Evolutionary conservation across 2,797 vertebrate species (phyloP).

Genomic region (Bradypodion pumilum): DNA sequence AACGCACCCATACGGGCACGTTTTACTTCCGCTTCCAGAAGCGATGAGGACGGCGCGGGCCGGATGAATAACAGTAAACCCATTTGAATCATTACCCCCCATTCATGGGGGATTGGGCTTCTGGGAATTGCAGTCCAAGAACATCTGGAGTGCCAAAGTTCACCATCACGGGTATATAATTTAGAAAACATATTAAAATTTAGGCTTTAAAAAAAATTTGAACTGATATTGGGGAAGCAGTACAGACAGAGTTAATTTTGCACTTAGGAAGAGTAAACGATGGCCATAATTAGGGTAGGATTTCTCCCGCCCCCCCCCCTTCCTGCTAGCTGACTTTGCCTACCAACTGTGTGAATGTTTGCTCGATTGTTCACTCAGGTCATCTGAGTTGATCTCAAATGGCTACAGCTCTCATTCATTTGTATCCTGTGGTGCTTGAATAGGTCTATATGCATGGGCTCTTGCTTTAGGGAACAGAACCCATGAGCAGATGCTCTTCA

Average conservation of each 20-base stretch:
- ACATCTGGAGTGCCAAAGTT: too few species aligned
- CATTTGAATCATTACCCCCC: too few species aligned
- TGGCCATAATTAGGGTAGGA: background rate
- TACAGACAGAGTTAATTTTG: background rate
- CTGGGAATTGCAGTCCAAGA: too few species aligned
- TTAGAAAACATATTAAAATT: too few species aligned
- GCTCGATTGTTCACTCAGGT: background rate
- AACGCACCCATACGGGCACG: too few species aligned
- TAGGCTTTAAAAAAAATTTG: background rate
- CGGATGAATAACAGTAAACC: too few species aligned
- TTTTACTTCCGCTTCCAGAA: too few species aligned
- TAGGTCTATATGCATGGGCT: background rate
- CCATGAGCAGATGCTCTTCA: background rate
- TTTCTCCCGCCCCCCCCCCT: background rate
- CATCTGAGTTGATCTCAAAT: background rate
- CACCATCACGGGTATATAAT: too few species aligned
- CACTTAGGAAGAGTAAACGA: background rate
- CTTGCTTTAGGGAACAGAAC: background rate
- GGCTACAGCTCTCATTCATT: background rate
- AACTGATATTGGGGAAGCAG: background rate
- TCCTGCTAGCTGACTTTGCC: background rate
- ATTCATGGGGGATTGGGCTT: too few species aligned
- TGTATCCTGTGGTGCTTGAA: background rate
- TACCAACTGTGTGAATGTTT: background rate
- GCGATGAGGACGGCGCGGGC: too few species aligned